These are phyloP conservation scores for Drosophila repletoides DNA, from an alignment of 1,140 invertebrate genomes.

Conservation along the genomic window DNA sequence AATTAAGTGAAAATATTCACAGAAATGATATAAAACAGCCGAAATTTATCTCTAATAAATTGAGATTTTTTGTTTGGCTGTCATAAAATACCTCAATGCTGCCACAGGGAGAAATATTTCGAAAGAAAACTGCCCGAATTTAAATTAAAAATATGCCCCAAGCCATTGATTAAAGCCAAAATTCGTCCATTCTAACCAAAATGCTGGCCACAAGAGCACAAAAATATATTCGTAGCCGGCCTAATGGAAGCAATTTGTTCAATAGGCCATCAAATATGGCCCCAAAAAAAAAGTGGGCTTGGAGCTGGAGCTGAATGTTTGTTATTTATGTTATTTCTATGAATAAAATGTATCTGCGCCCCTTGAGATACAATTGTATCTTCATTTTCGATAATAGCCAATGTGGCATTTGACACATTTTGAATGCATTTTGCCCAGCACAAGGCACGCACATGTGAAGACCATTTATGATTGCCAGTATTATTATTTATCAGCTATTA, in stretches of 20 bases:
- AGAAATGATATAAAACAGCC: not conserved
- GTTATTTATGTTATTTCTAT: not conserved
- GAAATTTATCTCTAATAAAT: no score
- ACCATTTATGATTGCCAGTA: slow-evolving; percentile 36
- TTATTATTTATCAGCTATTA: slow-evolving; percentile 71
- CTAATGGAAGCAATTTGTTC: slow-evolving; percentile 20
- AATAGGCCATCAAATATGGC: slow-evolving; percentile 12
- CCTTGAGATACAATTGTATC: slow-evolving; percentile 43
- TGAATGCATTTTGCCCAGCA: slow-evolving; percentile 48
- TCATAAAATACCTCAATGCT: no score
- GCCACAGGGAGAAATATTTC: no score
- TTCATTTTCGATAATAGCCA: slow-evolving; percentile 17
- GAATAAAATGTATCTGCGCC: slow-evolving; percentile 23
- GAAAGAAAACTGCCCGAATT: no score
- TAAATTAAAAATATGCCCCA: no score
- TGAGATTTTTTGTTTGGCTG: no score
- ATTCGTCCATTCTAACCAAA: no score
- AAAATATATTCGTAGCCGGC: not conserved
- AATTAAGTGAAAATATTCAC: not conserved
- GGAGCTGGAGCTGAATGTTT: not conserved
- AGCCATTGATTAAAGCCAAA: no score
- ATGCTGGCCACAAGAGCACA: not conserved
- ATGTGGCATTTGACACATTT: slow-evolving; percentile 46
- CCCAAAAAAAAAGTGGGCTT: not conserved
- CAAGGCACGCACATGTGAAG: slow-evolving; percentile 25